phyloP scores from a whole-genome alignment of 1,140 invertebrate genomes.

The Musca vetustissima region DNA sequence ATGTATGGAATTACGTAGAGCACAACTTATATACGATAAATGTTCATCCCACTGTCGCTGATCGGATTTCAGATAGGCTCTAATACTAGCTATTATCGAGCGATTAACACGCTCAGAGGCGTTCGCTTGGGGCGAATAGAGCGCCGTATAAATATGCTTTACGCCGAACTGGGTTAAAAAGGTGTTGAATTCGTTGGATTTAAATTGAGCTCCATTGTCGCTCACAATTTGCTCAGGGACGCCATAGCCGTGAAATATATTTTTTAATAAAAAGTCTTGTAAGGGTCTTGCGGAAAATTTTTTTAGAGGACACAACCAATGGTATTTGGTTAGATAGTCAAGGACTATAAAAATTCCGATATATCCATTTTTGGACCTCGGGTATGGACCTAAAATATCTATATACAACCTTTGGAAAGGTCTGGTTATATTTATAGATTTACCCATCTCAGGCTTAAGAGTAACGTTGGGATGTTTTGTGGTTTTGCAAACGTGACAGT shows the following conservation, averaged over 20 bases:
- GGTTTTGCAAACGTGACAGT: constrained; percentile 25
- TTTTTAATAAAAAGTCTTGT: neutral
- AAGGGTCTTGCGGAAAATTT: neutral
- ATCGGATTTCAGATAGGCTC: constrained; percentile 10
- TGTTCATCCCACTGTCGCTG: constrained; percentile 21
- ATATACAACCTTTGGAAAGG: constrained; percentile 29
- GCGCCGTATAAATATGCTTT: neutral
- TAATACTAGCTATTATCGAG: constrained; percentile 12
- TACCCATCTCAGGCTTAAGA: constrained; percentile 26
- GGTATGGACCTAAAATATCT: constrained; percentile 27
- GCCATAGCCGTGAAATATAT: constrained; percentile 11
- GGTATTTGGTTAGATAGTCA: neutral
- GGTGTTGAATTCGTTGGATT: neutral
- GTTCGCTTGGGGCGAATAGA: constrained; percentile 25
- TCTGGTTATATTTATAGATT: neutral
- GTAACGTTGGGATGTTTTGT: constrained; percentile 26
- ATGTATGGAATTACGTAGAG: constrained; percentile 12
- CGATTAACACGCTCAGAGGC: constrained; percentile 24
- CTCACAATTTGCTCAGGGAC: constrained; percentile 9
- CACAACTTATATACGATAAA: constrained; percentile 9
- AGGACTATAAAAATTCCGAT: constrained; percentile 26
- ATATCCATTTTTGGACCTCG: constrained; percentile 13
- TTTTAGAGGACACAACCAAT: neutral
- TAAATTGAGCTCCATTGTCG: neutral
- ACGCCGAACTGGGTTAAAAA: neutral